phyloP scores from a whole-genome alignment of 2,888 invertebrate genomes.

The Tetheella fluctuosa region DNA sequence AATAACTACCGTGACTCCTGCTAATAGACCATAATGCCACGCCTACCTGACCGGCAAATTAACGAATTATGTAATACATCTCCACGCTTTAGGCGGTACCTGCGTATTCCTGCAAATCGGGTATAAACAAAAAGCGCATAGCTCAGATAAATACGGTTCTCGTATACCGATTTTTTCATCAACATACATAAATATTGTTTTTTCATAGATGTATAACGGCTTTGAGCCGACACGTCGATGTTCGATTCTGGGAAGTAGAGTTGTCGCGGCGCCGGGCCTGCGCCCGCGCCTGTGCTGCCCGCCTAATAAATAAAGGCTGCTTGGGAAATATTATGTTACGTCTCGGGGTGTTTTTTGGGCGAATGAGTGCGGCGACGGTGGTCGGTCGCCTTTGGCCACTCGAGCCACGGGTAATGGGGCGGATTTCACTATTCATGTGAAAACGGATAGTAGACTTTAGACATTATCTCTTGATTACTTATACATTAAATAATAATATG shows the following conservation, averaged over 20 bases:
- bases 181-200: constrained; percentile 83
- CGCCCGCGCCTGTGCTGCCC: constrained; percentile 27
- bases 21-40: constrained; percentile 54
- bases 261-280: constrained; percentile 77
- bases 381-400: constrained; percentile 66
- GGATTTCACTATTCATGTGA: constrained; percentile 52
- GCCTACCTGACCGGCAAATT: constrained; percentile 61
- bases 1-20: constrained; percentile 28
- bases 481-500: constrained; percentile 6
- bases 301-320: constrained; percentile 81
- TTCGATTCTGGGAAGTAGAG: constrained; percentile 76
- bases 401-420: constrained; percentile 63
- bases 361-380: constrained; percentile 63
- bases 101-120: constrained; percentile 78
- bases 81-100: constrained; percentile 65
- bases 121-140: constrained; percentile 75
- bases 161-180: constrained; percentile 78
- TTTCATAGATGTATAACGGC: constrained; percentile 79
- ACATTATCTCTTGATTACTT: constrained; percentile 12
- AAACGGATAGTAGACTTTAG: constrained; percentile 37
- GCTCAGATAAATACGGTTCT: constrained; percentile 64
- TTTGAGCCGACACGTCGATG: constrained; percentile 72
- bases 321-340: constrained; percentile 84
- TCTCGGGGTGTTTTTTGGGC: constrained; percentile 73
- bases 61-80: constrained; percentile 64